Evolutionary conservation across 1,140 invertebrate species (phyloP).

Genomic region (Cyphomyrmex costatus): DNA sequence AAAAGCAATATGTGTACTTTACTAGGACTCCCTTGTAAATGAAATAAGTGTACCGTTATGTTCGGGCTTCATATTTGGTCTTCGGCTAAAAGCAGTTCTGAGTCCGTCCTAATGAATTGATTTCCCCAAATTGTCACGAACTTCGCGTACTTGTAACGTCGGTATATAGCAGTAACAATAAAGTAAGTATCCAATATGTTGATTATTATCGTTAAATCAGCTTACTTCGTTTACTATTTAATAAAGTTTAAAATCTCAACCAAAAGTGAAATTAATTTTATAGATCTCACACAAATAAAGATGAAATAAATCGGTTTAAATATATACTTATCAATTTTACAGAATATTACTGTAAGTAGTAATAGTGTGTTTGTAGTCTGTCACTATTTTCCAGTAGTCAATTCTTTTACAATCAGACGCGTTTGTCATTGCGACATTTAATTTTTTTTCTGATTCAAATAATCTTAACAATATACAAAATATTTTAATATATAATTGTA

Average conservation of each 20-base stretch:
- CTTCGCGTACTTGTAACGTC: not conserved
- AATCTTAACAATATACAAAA: not conserved
- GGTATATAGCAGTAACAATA: not conserved
- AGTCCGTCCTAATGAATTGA: not conserved
- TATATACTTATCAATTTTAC: not conserved
- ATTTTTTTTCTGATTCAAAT: not conserved
- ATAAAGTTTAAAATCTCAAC: not conserved
- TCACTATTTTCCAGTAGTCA: not conserved
- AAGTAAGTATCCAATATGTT: not conserved
- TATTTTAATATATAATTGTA: not conserved
- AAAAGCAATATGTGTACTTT: constrained; percentile 23
- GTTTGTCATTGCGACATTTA: not conserved
- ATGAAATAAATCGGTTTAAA: not conserved
- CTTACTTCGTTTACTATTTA: not conserved
- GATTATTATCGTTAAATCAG: not conserved
- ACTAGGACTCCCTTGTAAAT: constrained; percentile 16
- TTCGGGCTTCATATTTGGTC: constrained; percentile 19
- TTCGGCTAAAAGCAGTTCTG: constrained; percentile 9
- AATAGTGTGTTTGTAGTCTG: not conserved
- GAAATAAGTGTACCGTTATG: constrained; percentile 16
- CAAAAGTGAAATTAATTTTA: not conserved
- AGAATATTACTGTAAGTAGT: not conserved
- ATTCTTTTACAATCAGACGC: not conserved
- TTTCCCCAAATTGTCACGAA: not conserved
- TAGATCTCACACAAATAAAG: no score